Conservation (phyloP, 2,113 vertebrate genomes). For the Ageneiosus marmoratus region DNA sequence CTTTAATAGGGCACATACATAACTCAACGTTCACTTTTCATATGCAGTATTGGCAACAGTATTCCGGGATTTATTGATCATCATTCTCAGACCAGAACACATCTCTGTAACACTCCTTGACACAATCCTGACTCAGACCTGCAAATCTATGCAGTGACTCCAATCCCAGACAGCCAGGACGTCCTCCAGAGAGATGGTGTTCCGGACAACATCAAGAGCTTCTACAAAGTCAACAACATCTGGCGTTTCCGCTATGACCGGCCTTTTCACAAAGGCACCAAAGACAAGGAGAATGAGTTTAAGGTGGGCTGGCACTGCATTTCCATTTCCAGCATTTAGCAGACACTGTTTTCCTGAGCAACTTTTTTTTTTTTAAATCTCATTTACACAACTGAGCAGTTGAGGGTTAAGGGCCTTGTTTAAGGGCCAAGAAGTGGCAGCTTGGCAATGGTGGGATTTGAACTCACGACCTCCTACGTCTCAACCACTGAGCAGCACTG, state of each 20-base stretch:
- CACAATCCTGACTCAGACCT: constrained; percentile 75
- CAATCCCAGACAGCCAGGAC: constrained; percentile 95
- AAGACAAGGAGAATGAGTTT: constrained; percentile 99
- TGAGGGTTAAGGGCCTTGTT: too few relatives aligned
- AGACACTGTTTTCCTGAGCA: too few relatives aligned
- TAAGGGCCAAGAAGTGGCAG: too few relatives aligned
- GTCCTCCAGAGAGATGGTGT: constrained; percentile 94
- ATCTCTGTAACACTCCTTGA: constrained; percentile 35
- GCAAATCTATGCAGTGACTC: constrained; percentile 97
- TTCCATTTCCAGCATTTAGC: too few relatives aligned
- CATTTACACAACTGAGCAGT: too few relatives aligned
- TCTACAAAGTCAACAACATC: constrained; percentile 99
- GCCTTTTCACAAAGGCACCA: constrained; percentile 96
- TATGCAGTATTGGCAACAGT: not conserved
- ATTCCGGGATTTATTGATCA: not conserved
- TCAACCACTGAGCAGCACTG: not conserved
- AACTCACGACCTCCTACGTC: too few relatives aligned
- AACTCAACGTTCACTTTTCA: not conserved
- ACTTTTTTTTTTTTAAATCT: too few relatives aligned
- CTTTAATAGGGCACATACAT: not conserved
- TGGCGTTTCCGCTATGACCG: constrained; percentile 97
- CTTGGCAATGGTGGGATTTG: too few relatives aligned
- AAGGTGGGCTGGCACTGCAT: constrained; percentile 76
- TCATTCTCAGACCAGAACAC: constrained; percentile 10
- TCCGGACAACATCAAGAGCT: constrained; percentile 97